A percentile compares a stretch with the other conserved stretches of the same genome.
These are phyloP conservation scores for Pheosia tremula DNA, from an alignment of 2,888 invertebrate species.

Conservation along the genomic window DNA sequence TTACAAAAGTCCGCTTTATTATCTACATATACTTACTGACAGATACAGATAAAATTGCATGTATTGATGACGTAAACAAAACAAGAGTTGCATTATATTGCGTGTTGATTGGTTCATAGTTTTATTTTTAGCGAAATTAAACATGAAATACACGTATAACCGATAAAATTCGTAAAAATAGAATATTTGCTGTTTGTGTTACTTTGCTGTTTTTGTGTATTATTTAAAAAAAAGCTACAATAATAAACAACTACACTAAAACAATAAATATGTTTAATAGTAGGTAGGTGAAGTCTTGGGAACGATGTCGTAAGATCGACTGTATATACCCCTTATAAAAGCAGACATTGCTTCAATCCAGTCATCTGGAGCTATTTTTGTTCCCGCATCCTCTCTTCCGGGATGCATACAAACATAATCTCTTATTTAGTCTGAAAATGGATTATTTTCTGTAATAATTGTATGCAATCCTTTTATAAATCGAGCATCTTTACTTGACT, in stretches of 20 bases:
- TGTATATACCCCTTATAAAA: neutral
- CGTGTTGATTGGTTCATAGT: neutral
- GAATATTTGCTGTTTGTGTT: no score
- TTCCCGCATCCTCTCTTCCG: conserved; percentile 6
- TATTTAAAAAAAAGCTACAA: no score
- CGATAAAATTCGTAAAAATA: neutral
- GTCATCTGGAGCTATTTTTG: conserved; percentile 4
- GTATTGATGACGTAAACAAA: neutral
- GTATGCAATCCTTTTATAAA: neutral
- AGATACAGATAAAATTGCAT: neutral
- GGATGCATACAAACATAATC: conserved; percentile 15
- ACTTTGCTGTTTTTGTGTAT: no score
- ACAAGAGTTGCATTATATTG: neutral
- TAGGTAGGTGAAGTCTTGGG: no score
- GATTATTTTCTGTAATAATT: neutral
- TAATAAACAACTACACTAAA: neutral
- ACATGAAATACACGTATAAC: neutral
- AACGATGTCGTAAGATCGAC: neutral
- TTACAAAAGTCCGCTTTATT: neutral
- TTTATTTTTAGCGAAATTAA: neutral
- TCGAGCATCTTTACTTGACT: neutral
- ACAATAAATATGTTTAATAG: neutral
- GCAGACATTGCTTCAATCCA: conserved; percentile 10
- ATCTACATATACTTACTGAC: neutral
- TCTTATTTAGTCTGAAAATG: neutral